phyloP scores from a whole-genome alignment of 2,113 vertebrate genomes.

The Anhinga rufa region DNA sequence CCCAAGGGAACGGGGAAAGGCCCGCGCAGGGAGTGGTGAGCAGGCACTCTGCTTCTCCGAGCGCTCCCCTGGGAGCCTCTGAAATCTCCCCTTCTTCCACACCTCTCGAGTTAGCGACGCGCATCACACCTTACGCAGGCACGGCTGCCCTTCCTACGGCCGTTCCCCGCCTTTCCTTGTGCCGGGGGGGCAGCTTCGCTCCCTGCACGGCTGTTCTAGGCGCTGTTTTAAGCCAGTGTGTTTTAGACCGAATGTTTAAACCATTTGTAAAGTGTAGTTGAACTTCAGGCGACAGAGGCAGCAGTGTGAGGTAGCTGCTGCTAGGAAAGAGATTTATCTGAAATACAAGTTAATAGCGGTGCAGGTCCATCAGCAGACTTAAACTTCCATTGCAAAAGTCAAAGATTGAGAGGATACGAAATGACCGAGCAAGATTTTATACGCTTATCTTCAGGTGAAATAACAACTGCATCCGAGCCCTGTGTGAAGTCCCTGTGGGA shows the following conservation, averaged over 20 bases:
- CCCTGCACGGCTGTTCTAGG: neutral
- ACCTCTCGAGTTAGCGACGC: fast-evolving
- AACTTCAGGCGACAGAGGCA: neutral
- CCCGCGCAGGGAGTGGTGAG: neutral
- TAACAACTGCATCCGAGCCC: neutral
- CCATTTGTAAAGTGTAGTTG: neutral
- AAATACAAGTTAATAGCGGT: fast-evolving
- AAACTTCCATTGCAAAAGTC: neutral
- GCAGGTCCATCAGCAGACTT: neutral
- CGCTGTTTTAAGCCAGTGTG: neutral
- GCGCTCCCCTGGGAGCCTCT: neutral
- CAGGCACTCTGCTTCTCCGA: neutral
- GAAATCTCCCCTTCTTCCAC: neutral
- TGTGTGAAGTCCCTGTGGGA: neutral
- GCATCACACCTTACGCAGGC: neutral
- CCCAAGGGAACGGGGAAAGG: neutral
- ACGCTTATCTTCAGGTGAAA: neutral
- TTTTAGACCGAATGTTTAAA: neutral
- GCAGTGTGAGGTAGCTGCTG: neutral
- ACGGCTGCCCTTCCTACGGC: neutral
- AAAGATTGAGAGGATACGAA: neutral
- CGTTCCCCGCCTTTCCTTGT: neutral
- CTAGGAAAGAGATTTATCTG: neutral
- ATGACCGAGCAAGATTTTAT: neutral
- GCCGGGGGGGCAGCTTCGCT: neutral